phyloP scores from a whole-genome alignment of 2,888 invertebrate species.

The Galeruca laticollis region DNA sequence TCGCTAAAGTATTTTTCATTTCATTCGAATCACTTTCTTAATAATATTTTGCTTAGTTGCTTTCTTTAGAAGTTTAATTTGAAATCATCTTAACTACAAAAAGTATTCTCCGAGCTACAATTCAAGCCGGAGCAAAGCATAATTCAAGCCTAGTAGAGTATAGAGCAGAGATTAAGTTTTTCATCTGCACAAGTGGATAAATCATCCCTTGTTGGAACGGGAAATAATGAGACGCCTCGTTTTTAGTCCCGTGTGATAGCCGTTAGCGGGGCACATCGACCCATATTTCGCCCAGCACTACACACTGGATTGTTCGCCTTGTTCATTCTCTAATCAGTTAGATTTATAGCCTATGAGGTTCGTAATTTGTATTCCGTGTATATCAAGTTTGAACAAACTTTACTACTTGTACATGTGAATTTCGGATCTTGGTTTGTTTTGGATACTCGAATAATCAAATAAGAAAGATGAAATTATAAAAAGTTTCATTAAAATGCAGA shows the following conservation, averaged over 20 bases:
- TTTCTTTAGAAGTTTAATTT: too few relatives aligned
- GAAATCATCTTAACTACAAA: not conserved
- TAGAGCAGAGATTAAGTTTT: constrained; percentile 47
- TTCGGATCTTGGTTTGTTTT: not conserved
- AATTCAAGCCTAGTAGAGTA: constrained; percentile 18
- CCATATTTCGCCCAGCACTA: constrained; percentile 30
- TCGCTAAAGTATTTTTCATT: too few relatives aligned
- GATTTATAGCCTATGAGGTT: constrained; percentile 54
- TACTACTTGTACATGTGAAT: not conserved
- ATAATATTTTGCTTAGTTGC: too few relatives aligned
- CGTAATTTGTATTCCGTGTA: constrained; percentile 52
- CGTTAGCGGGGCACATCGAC: constrained; percentile 50
- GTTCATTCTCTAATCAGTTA: constrained; percentile 55
- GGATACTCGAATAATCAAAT: not conserved
- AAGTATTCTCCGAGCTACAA: constrained; percentile 16
- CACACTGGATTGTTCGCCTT: constrained; percentile 47
- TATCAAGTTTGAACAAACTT: constrained; percentile 19
- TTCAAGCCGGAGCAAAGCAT: constrained; percentile 28
- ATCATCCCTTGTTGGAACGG: constrained; percentile 46
- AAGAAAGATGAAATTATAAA: not conserved
- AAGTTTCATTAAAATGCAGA: too few relatives aligned
- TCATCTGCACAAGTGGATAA: constrained; percentile 45
- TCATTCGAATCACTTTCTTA: too few relatives aligned
- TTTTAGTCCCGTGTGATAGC: constrained; percentile 52
- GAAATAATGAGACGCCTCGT: constrained; percentile 51